These are phyloP conservation scores for Acanthis flammea DNA, from an alignment of 2,797 vertebrate species.

Conservation along the genomic window DNA sequence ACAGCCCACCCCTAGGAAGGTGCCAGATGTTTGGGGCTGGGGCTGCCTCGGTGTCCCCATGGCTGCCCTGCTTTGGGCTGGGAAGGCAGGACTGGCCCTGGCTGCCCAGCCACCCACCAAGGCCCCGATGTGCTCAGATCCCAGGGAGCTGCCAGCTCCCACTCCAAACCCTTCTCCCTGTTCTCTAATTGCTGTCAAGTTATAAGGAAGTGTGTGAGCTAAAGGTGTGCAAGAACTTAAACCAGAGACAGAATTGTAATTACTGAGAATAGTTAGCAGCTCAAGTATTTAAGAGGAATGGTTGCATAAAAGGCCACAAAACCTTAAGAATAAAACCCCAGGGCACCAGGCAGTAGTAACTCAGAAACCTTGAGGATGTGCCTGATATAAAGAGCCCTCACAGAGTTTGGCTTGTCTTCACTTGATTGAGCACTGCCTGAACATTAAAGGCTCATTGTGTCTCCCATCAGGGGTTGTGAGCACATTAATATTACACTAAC, in stretches of 20 bases:
- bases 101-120: not conserved
- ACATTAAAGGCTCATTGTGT: not conserved
- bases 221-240: not conserved
- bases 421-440: not conserved
- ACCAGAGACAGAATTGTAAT: not conserved
- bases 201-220: not conserved
- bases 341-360: not conserved
- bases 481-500: not conserved
- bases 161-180: not conserved
- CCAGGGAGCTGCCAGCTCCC: not conserved
- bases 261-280: not conserved
- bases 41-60: accelerated
- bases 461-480: not conserved
- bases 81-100: not conserved
- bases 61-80: not conserved
- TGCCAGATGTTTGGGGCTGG: not conserved
- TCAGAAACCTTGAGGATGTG: not conserved
- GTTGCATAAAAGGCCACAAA: not conserved
- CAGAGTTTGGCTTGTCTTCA: not conserved
- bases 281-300: not conserved
- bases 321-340: not conserved
- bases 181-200: too few species aligned
- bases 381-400: not conserved
- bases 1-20: too few species aligned
- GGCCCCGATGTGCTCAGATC: not conserved